These are phyloP conservation scores for Hirtodrosophila trivittata DNA, from an alignment of 2,888 invertebrate species.

Conservation along the genomic window DNA sequence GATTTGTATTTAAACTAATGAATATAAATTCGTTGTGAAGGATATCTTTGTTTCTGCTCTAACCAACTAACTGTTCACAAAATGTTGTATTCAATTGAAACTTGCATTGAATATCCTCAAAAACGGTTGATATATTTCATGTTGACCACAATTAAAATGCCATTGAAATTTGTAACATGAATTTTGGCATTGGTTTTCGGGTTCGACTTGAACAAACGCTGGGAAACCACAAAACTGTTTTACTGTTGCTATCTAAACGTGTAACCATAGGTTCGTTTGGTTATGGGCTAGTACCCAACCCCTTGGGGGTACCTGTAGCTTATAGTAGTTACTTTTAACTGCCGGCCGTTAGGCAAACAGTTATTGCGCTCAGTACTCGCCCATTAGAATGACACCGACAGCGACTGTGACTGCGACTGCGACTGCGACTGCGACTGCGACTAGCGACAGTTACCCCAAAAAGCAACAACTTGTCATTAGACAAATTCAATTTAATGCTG, in stretches of 20 bases:
- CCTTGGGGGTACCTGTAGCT: constrained; percentile 69
- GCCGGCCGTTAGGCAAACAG: constrained; percentile 74
- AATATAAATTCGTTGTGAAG: too few species aligned
- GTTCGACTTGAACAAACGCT: constrained; percentile 7
- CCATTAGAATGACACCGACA: constrained; percentile 69
- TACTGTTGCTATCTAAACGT: constrained; percentile 27
- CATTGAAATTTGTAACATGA: constrained; percentile 55
- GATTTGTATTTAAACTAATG: too few species aligned
- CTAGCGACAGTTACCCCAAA: too few species aligned
- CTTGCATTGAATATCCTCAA: constrained; percentile 21
- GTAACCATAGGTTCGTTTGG: neutral
- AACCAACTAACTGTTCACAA: too few species aligned
- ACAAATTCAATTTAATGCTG: constrained; percentile 75
- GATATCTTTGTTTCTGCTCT: too few species aligned
- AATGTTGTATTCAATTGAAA: constrained; percentile 5
- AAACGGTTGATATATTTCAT: constrained; percentile 31
- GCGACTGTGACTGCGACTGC: constrained; percentile 9
- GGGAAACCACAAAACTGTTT: constrained; percentile 35
- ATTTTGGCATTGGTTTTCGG: constrained; percentile 31
- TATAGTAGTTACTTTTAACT: constrained; percentile 72
- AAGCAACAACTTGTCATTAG: constrained; percentile 77
- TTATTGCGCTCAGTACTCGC: constrained; percentile 71
- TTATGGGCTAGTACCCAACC: neutral
- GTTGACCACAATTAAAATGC: constrained; percentile 65
- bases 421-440: constrained; percentile 9